Conservation (phyloP, 2,113 vertebrate species). For the rat (Rattus norvegicus) region DNA sequence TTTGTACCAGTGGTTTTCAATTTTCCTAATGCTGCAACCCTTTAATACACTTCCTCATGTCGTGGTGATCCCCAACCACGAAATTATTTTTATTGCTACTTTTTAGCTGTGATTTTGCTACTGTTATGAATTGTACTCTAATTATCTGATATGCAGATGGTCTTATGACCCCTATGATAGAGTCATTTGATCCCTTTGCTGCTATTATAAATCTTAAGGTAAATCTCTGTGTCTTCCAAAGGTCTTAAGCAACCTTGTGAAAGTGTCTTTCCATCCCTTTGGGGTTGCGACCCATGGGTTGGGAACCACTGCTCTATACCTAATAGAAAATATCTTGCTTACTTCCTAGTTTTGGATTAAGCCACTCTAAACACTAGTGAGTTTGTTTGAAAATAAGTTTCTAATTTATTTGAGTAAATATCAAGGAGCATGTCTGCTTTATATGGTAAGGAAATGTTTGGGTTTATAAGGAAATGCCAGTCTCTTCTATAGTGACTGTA, state of each 20-base stretch:
- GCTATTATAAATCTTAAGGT: background rate
- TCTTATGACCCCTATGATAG: background rate
- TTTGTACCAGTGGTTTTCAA: background rate
- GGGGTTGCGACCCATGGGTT: background rate
- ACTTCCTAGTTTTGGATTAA: background rate
- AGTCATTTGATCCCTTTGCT: background rate
- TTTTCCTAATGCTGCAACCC: background rate
- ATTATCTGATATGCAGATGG: background rate
- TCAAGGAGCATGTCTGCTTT: background rate
- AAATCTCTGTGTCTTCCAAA: background rate
- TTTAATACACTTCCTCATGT: background rate
- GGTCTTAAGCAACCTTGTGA: background rate
- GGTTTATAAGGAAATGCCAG: background rate
- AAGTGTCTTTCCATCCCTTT: background rate
- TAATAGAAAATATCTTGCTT: background rate
- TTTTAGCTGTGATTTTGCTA: background rate
- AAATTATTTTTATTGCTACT: background rate
- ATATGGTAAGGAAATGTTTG: background rate
- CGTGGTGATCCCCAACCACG: background rate
- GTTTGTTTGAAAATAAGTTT: constrained; percentile 24
- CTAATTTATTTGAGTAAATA: constrained; percentile 50
- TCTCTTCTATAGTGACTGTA: background rate
- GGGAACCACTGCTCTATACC: background rate
- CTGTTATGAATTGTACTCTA: background rate
- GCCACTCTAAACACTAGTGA: background rate